These are phyloP conservation scores for Caenorhabditis uteleia DNA, from an alignment of 2,888 invertebrate genomes.

Conservation along the genomic window DNA sequence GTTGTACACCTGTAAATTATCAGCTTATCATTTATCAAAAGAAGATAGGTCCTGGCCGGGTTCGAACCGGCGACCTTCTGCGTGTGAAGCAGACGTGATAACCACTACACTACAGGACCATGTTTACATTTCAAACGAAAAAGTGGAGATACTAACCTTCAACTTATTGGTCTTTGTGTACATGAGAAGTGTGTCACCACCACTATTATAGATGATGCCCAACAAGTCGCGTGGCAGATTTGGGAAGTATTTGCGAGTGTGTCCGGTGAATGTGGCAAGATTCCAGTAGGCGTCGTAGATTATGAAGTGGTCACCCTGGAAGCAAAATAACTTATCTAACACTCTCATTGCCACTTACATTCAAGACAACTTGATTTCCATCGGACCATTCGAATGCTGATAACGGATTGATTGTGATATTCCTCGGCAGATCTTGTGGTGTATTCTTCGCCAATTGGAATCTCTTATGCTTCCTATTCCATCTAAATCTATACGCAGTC, in stretches of 20 bases:
- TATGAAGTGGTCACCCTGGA: conserved; percentile 57
- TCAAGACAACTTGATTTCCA: conserved; percentile 60
- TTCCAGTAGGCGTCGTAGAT: conserved; percentile 68
- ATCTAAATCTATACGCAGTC: conserved; percentile 60
- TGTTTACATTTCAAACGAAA: not conserved
- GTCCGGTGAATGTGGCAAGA: conserved; percentile 56
- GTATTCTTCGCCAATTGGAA: conserved; percentile 61
- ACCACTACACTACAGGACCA: conserved; percentile 62
- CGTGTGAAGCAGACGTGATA: conserved; percentile 66
- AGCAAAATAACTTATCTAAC: not conserved
- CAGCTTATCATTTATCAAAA: too few species aligned
- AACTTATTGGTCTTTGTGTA: conserved; percentile 59
- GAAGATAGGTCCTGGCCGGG: conserved; percentile 50
- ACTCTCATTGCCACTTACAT: conserved; percentile 29
- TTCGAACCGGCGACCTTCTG: conserved; percentile 65
- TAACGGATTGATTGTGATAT: conserved; percentile 58
- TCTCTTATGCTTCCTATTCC: conserved; percentile 57
- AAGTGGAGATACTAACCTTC: conserved; percentile 37
- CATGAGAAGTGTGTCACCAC: conserved; percentile 54
- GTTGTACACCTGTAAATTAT: conserved; percentile 57
- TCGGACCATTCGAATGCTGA: conserved; percentile 65
- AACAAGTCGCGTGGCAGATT: conserved; percentile 61
- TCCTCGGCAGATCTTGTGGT: conserved; percentile 54
- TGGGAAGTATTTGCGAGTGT: conserved; percentile 49
- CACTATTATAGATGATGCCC: conserved; percentile 58